Percentiles rank a stretch among this genome's conserved stretches.
phyloP scores from a whole-genome alignment of 2,113 vertebrate genomes.

The Anolis carolinensis region DNA sequence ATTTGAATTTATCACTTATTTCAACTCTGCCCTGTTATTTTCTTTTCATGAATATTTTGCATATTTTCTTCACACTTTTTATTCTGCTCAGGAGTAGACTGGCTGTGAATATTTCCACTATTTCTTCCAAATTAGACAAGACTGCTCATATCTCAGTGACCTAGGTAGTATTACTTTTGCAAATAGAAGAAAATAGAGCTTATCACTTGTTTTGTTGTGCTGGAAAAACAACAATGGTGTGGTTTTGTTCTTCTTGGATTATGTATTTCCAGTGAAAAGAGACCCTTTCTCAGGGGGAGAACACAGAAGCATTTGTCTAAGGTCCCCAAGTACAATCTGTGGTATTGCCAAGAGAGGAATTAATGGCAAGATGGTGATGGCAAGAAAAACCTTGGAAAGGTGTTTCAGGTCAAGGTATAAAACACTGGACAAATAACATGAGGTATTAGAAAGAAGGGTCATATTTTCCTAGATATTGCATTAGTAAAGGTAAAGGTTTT shows the following conservation, averaged over 20 bases:
- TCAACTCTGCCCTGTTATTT: slow-evolving; percentile 21
- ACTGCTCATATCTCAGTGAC: slow-evolving; percentile 18
- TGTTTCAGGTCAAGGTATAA: not conserved
- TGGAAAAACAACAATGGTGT: not conserved
- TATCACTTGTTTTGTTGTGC: not conserved
- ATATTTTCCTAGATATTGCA: too few relatives aligned
- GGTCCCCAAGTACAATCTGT: not conserved
- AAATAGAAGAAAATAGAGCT: not conserved
- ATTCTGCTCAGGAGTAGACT: slow-evolving; percentile 1
- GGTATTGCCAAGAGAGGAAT: not conserved
- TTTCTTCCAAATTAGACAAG: slow-evolving; percentile 23
- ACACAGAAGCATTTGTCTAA: not conserved
- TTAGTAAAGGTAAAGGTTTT: too few relatives aligned
- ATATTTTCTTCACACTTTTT: slow-evolving; percentile 35
- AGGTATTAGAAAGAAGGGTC: not conserved
- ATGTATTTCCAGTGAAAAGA: not conserved
- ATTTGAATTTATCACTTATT: slow-evolving; percentile 38
- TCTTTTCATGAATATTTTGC: slow-evolving; percentile 28
- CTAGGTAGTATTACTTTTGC: not conserved
- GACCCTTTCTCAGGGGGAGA: not conserved
- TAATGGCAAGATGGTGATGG: not conserved
- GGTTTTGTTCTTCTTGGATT: not conserved
- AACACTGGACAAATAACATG: not conserved
- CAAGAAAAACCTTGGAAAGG: not conserved
- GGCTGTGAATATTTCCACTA: slow-evolving; percentile 33